Evolutionary conservation across 2,113 vertebrate species (phyloP).

Genomic region (Mesitornis unicolor): DNA sequence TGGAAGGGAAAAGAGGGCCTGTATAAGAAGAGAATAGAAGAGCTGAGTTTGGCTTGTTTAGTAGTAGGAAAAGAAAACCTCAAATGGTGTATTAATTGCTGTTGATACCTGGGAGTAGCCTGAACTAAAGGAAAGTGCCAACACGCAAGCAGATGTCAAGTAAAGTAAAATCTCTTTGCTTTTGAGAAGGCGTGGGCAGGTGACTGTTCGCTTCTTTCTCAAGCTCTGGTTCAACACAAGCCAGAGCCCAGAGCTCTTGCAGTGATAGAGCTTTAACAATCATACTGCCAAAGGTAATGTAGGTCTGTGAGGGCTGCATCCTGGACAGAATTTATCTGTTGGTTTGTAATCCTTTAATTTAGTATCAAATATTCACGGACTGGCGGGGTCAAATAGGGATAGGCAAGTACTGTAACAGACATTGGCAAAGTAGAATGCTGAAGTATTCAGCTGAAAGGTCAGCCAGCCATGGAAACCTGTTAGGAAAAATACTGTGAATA

Average conservation of each 20-base stretch:
- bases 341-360: constrained; percentile 37
- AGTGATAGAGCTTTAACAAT: not conserved
- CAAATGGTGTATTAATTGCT: not conserved
- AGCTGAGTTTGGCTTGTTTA: not conserved
- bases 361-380: constrained; percentile 21
- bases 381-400: constrained; percentile 33
- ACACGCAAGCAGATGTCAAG: not conserved
- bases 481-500: constrained; percentile 27
- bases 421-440: not conserved
- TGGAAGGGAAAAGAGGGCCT: not conserved
- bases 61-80: not conserved
- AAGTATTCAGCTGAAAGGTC: constrained; percentile 19
- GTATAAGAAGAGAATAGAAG: not conserved
- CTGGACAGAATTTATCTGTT: not conserved
- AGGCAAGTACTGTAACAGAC: not conserved
- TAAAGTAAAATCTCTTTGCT: not conserved
- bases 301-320: not conserved
- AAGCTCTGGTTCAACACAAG: not conserved
- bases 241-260: not conserved
- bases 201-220: not conserved
- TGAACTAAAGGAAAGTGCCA: not conserved
- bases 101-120: not conserved
- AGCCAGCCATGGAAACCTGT: not conserved
- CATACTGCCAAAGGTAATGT: not conserved
- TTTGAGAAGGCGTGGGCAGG: not conserved